Percentiles rank a stretch among this genome's conserved stretches.
phyloP scores from a whole-genome alignment of 2,113 vertebrate genomes.

The Alosa alosa region DNA sequence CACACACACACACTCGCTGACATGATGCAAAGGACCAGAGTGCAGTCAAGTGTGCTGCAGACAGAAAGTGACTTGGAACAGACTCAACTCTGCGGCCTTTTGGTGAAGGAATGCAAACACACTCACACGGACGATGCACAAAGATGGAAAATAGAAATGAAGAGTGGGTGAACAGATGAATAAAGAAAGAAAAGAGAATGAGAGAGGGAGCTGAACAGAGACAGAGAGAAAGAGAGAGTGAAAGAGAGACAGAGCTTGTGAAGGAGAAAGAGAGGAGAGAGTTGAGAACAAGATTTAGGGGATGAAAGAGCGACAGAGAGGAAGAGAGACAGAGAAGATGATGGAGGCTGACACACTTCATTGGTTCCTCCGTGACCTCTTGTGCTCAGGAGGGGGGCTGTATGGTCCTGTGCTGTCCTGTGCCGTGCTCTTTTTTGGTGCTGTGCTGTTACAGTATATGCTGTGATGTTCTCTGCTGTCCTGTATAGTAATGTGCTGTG shows the following conservation, averaged over 20 bases:
- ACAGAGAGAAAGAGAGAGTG: not conserved
- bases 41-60: not conserved
- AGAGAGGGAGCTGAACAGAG: not conserved
- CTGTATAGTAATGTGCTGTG: not conserved
- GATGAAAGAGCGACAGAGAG: not conserved
- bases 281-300: not conserved
- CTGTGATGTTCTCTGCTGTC: not conserved
- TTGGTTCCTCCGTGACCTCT: conserved; percentile 13
- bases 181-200: not conserved
- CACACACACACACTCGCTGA: not conserved
- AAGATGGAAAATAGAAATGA: not conserved
- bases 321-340: not conserved
- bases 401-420: not conserved
- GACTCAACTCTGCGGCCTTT: not conserved
- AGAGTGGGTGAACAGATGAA: not conserved
- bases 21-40: conserved; percentile 3
- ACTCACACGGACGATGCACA: not conserved
- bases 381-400: not conserved
- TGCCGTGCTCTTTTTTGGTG: not conserved
- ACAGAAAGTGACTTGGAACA: not conserved
- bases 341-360: not conserved
- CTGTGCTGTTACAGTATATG: not conserved
- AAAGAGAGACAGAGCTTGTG: no score
- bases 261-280: not conserved
- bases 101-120: not conserved